A percentile compares a stretch with the other conserved stretches of the same genome.
phyloP scores from a whole-genome alignment of 1,140 invertebrate species.

The Riptortus pedestris region DNA sequence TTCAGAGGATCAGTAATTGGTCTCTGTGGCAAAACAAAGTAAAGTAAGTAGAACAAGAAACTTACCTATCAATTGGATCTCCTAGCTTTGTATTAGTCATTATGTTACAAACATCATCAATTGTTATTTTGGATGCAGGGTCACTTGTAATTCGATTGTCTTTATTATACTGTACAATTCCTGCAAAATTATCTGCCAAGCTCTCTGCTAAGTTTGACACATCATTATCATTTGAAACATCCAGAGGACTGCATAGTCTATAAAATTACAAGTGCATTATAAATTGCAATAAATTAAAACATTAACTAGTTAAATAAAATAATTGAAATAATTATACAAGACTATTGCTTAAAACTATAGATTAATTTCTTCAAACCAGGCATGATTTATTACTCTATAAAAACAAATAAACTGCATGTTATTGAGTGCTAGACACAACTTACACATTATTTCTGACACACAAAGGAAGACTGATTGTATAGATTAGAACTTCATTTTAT shows the following conservation, averaged over 20 bases:
- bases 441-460: no score
- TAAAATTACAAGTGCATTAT: conserved; percentile 34
- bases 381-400: no score
- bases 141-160: conserved; percentile 55
- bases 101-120: conserved; percentile 41
- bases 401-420: no score
- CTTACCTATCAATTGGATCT: conserved; percentile 49
- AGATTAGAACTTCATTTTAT: no score
- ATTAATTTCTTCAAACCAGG: no score
- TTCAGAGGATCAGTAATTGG: no score
- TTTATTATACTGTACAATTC: conserved; percentile 88
- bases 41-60: no score
- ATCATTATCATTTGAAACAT: conserved; percentile 53
- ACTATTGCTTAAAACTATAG: neutral
- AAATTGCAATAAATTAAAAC: neutral
- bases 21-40: no score
- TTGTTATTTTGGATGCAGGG: conserved; percentile 19
- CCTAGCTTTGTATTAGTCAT: conserved; percentile 53
- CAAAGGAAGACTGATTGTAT: no score
- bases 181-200: conserved; percentile 73
- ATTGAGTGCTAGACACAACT: no score
- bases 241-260: conserved; percentile 67
- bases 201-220: conserved; percentile 68
- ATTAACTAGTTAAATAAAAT: neutral
- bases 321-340: neutral